phyloP scores from a whole-genome alignment of 1,140 invertebrate genomes.

The Papilio dardanus region DNA sequence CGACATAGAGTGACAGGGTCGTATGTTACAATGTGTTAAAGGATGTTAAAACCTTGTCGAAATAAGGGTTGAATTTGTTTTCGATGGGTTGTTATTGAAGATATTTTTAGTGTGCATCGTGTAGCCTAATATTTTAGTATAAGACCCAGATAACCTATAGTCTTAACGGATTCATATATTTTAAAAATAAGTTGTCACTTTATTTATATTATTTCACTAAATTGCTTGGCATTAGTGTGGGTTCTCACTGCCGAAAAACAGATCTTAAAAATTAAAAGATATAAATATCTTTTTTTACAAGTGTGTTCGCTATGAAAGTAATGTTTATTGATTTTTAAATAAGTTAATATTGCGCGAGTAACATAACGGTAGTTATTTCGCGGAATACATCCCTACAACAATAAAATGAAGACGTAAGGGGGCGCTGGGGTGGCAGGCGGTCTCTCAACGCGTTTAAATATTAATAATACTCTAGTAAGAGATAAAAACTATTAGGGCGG shows the following conservation, averaged over 20 bases:
- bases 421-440: conserved; percentile 47
- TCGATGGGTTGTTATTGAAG: neutral
- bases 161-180: no score
- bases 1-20: conserved; percentile 58
- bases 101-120: no score
- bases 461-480: conserved; percentile 71
- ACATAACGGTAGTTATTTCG: neutral
- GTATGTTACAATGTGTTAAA: conserved; percentile 62
- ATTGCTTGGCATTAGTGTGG: no score
- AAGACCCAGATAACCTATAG: neutral
- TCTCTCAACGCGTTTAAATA: conserved; percentile 61
- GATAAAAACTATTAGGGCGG: conserved; percentile 79
- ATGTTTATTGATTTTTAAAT: neutral
- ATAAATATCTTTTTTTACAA: neutral
- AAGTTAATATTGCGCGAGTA: neutral
- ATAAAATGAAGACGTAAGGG: conserved; percentile 46
- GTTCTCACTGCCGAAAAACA: no score
- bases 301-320: no score
- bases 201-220: no score
- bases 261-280: no score
- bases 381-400: conserved; percentile 37
- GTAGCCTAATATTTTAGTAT: neutral
- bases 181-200: no score
- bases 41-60: conserved; percentile 57
- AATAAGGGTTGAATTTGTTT: conserved; percentile 48